phyloP scores from a whole-genome alignment of 2,113 vertebrate species.

The Oenanthe oenanthe region DNA sequence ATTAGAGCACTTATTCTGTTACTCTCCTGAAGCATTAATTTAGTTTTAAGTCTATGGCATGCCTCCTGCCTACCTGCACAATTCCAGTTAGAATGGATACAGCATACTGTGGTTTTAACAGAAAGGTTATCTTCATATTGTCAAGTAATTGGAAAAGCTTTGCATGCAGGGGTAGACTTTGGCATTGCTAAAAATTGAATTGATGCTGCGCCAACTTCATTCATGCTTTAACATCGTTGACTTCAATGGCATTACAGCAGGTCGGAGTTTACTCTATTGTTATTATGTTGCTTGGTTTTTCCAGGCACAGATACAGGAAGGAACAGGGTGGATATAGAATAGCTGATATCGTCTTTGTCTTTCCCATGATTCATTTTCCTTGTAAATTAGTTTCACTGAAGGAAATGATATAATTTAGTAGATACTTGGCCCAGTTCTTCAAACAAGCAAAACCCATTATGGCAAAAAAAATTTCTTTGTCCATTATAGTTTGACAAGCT shows the following conservation, averaged over 20 bases:
- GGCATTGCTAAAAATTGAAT: background rate
- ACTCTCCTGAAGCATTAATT: background rate
- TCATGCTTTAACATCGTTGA: background rate
- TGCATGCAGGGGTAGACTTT: background rate
- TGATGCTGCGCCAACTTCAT: background rate
- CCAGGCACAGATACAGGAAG: constrained; percentile 52
- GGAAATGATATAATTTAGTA: constrained; percentile 64
- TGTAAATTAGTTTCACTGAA: constrained; percentile 55
- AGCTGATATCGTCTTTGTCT: constrained; percentile 38
- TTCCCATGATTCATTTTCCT: constrained; percentile 67
- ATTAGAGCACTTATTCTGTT: background rate
- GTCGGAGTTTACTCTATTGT: constrained; percentile 13
- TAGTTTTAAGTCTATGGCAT: background rate
- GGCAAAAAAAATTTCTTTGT: background rate
- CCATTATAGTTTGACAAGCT: background rate
- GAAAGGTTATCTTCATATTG: background rate
- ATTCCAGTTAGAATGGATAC: background rate
- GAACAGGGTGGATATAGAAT: constrained; percentile 39
- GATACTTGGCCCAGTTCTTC: constrained; percentile 35
- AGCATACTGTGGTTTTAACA: background rate
- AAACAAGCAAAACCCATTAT: constrained; percentile 11
- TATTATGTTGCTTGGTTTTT: constrained; percentile 22
- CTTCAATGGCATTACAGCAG: background rate
- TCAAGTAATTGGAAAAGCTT: background rate
- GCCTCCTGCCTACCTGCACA: background rate